A percentile compares a stretch with the other conserved stretches of the same genome.
Evolutionary conservation across 2,888 invertebrate genomes (phyloP).

Genomic region (Drosophila trichaetosa): DNA sequence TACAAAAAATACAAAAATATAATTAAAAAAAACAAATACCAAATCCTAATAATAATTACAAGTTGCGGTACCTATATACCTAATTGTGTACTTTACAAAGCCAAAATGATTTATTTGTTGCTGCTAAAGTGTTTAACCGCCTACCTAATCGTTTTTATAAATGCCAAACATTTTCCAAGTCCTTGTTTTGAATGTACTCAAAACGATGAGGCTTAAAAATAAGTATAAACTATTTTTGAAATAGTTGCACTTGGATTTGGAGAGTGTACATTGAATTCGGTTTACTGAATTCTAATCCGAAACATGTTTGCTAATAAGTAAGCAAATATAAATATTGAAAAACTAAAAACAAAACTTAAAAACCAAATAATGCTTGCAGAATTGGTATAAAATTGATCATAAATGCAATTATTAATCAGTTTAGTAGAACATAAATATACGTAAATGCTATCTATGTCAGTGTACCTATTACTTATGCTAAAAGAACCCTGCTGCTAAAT

Average conservation of each 20-base stretch:
- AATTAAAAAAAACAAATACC: conserved; percentile 24
- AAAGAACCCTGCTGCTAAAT: conserved; percentile 50
- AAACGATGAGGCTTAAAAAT: not conserved
- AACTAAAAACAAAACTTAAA: conserved; percentile 16
- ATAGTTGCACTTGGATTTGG: conserved; percentile 18
- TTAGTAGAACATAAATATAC: conserved; percentile 16
- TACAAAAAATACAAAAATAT: conserved; percentile 2
- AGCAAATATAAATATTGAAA: conserved; percentile 7
- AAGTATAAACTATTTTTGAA: not conserved
- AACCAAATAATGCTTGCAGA: conserved; percentile 36
- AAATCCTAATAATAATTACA: conserved; percentile 39
- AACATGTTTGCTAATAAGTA: conserved; percentile 7
- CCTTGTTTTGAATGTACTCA: not conserved
- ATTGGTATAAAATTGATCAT: conserved; percentile 13
- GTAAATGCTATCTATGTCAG: conserved; percentile 37
- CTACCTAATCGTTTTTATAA: conserved; percentile 31
- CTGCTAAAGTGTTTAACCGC: conserved; percentile 71
- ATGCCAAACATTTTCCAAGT: conserved; percentile 27
- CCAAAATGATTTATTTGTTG: conserved; percentile 74
- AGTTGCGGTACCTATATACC: conserved; percentile 35
- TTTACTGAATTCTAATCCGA: conserved; percentile 22
- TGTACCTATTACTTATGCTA: conserved; percentile 58
- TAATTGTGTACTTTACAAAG: conserved; percentile 54
- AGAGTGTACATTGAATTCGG: conserved; percentile 37
- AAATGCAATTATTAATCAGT: conserved; percentile 36